Base-by-base conservation (phyloP, 2,797 vertebrate genomes). In the Galagoides demidoff region DNA sequence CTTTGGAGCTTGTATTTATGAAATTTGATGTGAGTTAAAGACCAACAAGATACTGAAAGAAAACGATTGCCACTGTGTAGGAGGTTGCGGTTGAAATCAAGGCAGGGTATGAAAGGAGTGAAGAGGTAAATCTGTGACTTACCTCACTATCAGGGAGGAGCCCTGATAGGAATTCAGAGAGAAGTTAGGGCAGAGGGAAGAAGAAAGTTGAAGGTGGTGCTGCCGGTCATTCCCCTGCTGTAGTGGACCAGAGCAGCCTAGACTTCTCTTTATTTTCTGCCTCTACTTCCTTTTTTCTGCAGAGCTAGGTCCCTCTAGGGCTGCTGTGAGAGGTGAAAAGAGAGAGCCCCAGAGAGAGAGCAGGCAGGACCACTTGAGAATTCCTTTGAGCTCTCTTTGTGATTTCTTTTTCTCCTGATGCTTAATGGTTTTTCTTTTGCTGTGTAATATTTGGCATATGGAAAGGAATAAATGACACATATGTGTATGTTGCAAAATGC, bases 351-450 rank as follows among this genome's bases (percentile, higher is more conserved):
- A 37, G 27, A 73, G 1, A 11, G 25, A 39, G 49, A 70, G 37
- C 57, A 57, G 71, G 57, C 39, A 68, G 49, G 19, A 52, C 63
- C 57, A 17, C 29, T 5, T n/a, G 45, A 55, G 29, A 82, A 71
- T 43, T 17, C 29, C 29, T 85, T 78, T 23, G 22, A 57, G 19
- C 76, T 70, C 59, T 37, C 43, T 68, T 45, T 68, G 34, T 89
- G 61, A 45, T 82, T 73, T 55, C 52, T 76, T 78, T 59, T 57
- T 17, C 37, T 85, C 59, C 43, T 52, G 7, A 61, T 85, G 76
- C 85, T 83, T 84, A 79, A n/a, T 34, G 64, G 13, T 85, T 77
- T 89, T 89, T 19, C 20, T 89, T 90, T 89, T 31, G 66, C 88
- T 90, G 45, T 6, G 7, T 96, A 79, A 81, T 59, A 81, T 29